Conservation (phyloP, 1,140 invertebrate genomes). For the Amyelois transitella region DNA sequence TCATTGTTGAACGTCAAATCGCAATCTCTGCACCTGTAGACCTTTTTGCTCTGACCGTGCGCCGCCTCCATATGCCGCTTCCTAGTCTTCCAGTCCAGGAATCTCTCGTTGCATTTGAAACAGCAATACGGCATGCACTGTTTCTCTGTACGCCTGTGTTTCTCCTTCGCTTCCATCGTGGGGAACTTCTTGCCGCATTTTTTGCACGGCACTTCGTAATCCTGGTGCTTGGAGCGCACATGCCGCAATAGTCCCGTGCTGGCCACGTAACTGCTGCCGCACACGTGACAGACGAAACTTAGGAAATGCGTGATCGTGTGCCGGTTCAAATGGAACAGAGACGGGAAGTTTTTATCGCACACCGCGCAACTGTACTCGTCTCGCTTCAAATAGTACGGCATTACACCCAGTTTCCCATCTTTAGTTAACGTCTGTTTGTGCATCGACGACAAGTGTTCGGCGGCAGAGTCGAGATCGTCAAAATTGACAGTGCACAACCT, state of each 20-base stretch:
- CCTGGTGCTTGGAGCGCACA: constrained; percentile 47
- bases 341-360: constrained; percentile 48
- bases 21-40: constrained; percentile 46
- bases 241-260: constrained; percentile 48
- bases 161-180: constrained; percentile 53
- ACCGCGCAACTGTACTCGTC: constrained; percentile 44
- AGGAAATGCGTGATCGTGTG: constrained; percentile 61
- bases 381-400: constrained; percentile 47
- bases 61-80: constrained; percentile 48
- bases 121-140: constrained; percentile 58
- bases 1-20: constrained; percentile 42
- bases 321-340: constrained; percentile 49
- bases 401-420: constrained; percentile 45
- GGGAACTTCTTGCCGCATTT: constrained; percentile 49
- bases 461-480: constrained; percentile 26
- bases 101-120: constrained; percentile 49
- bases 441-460: constrained; percentile 29
- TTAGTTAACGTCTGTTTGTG: constrained; percentile 36
- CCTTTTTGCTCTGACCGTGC: constrained; percentile 38
- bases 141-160: constrained; percentile 44
- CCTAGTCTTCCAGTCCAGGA: constrained; percentile 45
- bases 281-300: constrained; percentile 55
- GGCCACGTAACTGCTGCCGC: constrained; percentile 55
- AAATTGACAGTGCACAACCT: constrained; percentile 32
- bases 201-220: constrained; percentile 48